Evolutionary conservation across 2,113 vertebrate genomes (phyloP).

Genomic region (Dicrurus megarhynchus): DNA sequence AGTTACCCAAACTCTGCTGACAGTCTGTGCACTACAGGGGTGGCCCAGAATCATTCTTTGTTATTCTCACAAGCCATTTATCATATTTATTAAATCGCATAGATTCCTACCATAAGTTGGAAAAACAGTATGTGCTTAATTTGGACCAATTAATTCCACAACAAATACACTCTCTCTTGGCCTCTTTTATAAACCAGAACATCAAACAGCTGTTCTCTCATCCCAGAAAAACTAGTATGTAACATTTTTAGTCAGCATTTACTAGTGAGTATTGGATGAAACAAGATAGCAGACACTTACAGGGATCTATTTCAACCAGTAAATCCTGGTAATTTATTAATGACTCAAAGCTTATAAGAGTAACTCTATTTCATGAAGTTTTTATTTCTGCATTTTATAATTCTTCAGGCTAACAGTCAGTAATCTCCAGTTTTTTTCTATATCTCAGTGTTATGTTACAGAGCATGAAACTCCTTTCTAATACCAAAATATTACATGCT

Average conservation of each 20-base stretch:
- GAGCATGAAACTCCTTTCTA: background rate
- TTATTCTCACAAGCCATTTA: conserved; percentile 49
- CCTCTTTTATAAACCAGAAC: conserved; percentile 44
- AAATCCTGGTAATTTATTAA: conserved; percentile 35
- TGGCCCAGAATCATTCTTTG: conserved; percentile 45
- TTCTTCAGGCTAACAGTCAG: background rate
- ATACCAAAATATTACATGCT: background rate
- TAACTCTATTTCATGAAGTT: background rate
- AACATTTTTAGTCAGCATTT: conserved; percentile 8
- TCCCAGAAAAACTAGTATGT: background rate
- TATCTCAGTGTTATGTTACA: background rate
- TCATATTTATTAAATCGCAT: conserved; percentile 64
- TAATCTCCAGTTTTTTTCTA: background rate
- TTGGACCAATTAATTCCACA: conserved; percentile 60
- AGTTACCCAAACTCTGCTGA: conserved; percentile 30
- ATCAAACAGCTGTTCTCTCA: conserved; percentile 59
- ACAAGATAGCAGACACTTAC: background rate
- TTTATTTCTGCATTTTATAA: conserved; percentile 21
- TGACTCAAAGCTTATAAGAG: background rate
- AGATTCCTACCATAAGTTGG: conserved; percentile 48
- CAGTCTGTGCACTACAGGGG: background rate
- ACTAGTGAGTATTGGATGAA: conserved; percentile 1
- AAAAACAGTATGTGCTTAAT: conserved; percentile 62
- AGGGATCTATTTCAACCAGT: background rate
- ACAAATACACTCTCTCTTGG: conserved; percentile 43